Base-by-base conservation (phyloP, 2,797 vertebrate genomes). In the Champsocephalus esox region DNA sequence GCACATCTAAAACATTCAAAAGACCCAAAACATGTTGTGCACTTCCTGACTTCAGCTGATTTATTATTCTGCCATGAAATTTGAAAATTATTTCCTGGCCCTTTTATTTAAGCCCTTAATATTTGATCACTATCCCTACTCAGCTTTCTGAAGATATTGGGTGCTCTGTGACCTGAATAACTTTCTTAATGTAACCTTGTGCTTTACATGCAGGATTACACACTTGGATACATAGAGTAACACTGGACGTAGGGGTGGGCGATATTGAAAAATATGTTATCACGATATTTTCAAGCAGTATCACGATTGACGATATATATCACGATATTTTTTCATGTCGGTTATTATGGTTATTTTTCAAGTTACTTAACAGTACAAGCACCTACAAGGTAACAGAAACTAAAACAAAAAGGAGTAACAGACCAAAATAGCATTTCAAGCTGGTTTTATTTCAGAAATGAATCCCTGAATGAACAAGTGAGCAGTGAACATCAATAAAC, bases 151-250 rank as follows among this genome's bases (percentile, higher is more conserved):
- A 44, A 72, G 28, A 41, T 73, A 59, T 44, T 69, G 44, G 32
- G 41, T 73, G 41, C 11, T 75, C 67, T 73, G 11, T 69, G 73
- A 79, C 46, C 69, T 44, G 51, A 74, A 67, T 70, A 52, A 21
- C 32, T 76, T n/a, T 3, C 34, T 16, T 51, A 49, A 7, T 57
- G 10, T 61, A 54, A 60, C 73, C 16, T 75, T 80, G 54, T 48
- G 51, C 57, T 75, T 70, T 79, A 65, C 9, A 38, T 38, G 34
- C 34, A 38, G 34, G 51, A 70, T 66, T 65, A 38, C 34, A 38
- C 34, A 38, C 34, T 63, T 13, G 49, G 48, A 70, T 12, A 72
- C 52, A 77, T 70, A 80, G 58, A 68, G 59, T 51, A 59, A 55
- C 48, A 28, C n/a, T 68, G 12, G 34, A 75, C 34, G 73, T 63